A percentile compares a stretch with the other conserved stretches of the same genome.
These are phyloP conservation scores for Prunella strophiata DNA, from an alignment of 2,797 vertebrate genomes.

Conservation along the genomic window DNA sequence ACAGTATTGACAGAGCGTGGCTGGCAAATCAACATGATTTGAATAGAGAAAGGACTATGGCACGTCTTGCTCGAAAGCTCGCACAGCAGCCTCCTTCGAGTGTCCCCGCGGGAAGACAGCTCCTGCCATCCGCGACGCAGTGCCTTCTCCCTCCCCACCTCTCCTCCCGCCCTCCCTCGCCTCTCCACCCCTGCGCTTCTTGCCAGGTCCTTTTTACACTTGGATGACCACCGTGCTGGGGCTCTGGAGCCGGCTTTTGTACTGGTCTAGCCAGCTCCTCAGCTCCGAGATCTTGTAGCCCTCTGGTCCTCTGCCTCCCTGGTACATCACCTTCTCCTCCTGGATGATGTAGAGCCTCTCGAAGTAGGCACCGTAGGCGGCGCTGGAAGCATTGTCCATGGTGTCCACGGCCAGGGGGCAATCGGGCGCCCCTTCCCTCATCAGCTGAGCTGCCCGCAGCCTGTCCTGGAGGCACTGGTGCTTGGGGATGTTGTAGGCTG, in stretches of 20 bases:
- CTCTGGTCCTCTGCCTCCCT: conserved; percentile 93
- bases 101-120: conserved; percentile 17
- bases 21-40: conserved; percentile 75
- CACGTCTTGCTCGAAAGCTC: conserved; percentile 56
- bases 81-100: conserved; percentile 48
- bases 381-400: conserved; percentile 96
- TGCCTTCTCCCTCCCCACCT: conserved; percentile 9
- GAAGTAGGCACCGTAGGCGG: conserved; percentile 97
- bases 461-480: conserved; percentile 95
- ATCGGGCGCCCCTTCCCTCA: conserved; percentile 85
- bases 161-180: neutral
- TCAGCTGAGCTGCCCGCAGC: conserved; percentile 88
- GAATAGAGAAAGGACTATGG: conserved; percentile 65
- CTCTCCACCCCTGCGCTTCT: conserved; percentile 16
- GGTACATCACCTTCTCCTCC: conserved; percentile 89
- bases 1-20: conserved; percentile 62
- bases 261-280: conserved; percentile 89
- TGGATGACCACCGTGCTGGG: conserved; percentile 82
- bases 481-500: conserved; percentile 92
- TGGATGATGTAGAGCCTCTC: conserved; percentile 94
- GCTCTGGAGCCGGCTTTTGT: conserved; percentile 79
- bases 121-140: conserved; percentile 5
- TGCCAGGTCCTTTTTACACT: conserved; percentile 80
- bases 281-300: conserved; percentile 96
- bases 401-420: conserved; percentile 93